Evolutionary conservation across 1,140 invertebrate species (phyloP), one percentile per base, ranked within the genome.

Genomic region (Polypedilum pembai): DNA sequence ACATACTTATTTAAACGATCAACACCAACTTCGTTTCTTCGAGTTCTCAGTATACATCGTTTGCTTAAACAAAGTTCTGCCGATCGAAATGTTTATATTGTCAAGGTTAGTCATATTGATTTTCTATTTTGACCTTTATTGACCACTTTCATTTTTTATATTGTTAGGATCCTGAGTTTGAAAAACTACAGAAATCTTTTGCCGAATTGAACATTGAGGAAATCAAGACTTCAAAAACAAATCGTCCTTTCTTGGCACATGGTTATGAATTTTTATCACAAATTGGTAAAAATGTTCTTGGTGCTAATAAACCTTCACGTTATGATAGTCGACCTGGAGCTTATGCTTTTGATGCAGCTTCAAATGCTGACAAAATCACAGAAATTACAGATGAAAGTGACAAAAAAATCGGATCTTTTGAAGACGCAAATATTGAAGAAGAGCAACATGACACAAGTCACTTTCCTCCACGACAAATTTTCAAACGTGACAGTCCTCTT

Each of bases 111-210:
- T 56, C 45, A 56, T 56, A 45, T n/a, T n/a, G n/a, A 56, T 15
- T 56, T 4, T 15, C 3, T 12, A 12, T 15, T 15, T 56, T 56
- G 10, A 56, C 12, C 12, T 56, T n/a, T 12, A 56, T 12, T 56
- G 8, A 3, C 41, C 45, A 0, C n/a, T 56, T 15, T 12, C 12
- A 15, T 56, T 15, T 15, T 15, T 12, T 15, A 15, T 56, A 15
- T 56, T 15, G 24, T 3, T 56, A 56, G 5, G 87, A 90, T 76
- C 82, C 85, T 69, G 88, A 89, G 76, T 85, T 85, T n/a, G 86
- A 90, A 78, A 87, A 89, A 41, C 78, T 95, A 66, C 89, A 90
- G 75, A 90, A 88, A 79, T 94, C 94, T 0, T 94, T 96, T 79
- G 90, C 92, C 40, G 92, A 94, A 78, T 83, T 96, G 41, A 88